Evolutionary conservation across 2,113 vertebrate genomes (phyloP).

Genomic region (Nansenia antarctica): DNA sequence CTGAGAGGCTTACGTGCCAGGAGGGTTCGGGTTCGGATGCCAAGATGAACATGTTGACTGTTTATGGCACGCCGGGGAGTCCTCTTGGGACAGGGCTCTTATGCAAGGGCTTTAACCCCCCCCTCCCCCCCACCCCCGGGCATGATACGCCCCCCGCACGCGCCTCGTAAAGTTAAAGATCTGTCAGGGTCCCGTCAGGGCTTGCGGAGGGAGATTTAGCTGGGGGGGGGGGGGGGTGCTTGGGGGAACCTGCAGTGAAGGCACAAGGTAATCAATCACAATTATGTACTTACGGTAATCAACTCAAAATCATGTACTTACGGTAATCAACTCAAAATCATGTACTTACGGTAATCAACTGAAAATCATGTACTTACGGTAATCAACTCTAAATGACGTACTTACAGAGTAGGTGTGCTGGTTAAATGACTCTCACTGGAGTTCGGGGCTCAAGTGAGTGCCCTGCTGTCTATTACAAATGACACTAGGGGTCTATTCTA

Average conservation of each 20-base stretch:
- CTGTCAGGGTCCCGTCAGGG: slow-evolving; percentile 15
- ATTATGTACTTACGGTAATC: slow-evolving; percentile 35
- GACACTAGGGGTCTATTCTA: slow-evolving; percentile 27
- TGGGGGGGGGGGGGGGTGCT: too few relatives aligned
- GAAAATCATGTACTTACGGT: slow-evolving; percentile 22
- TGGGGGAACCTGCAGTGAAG: slow-evolving; percentile 5
- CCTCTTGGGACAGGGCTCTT: too few relatives aligned
- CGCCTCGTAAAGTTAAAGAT: slow-evolving; percentile 23
- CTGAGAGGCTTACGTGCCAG: too few relatives aligned
- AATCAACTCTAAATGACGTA: slow-evolving; percentile 31
- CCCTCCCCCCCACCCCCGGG: too few relatives aligned
- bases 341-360: slow-evolving; percentile 30
- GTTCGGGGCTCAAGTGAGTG: slow-evolving; percentile 20
- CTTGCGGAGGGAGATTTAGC: slow-evolving; percentile 11
- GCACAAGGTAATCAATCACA: slow-evolving; percentile 24
- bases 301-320: slow-evolving; percentile 35
- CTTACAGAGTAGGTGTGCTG: neutral
- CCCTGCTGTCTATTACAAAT: slow-evolving; percentile 23
- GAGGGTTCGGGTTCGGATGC: too few relatives aligned
- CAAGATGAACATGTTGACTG: too few relatives aligned
- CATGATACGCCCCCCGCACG: neutral
- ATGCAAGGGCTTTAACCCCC: too few relatives aligned
- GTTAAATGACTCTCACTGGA: slow-evolving; percentile 1
- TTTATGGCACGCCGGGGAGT: neutral
- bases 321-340: slow-evolving; percentile 37